Evolutionary conservation across 2,113 vertebrate genomes (phyloP).

Genomic region (Sander lucioperca): DNA sequence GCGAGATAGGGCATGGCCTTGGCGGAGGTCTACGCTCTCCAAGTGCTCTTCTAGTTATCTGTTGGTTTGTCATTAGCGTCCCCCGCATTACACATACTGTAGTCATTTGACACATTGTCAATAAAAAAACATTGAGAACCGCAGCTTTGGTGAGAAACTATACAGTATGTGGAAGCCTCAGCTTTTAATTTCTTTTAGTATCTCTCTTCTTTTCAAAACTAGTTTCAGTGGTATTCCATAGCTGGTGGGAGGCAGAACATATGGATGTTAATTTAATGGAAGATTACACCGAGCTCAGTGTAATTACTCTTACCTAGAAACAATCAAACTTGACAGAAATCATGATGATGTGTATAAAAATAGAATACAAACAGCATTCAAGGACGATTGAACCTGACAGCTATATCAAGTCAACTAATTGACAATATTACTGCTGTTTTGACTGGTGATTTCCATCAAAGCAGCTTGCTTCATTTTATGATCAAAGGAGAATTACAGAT

Average conservation of each 20-base stretch:
- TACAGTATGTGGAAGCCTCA: neutral
- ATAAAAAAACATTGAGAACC: neutral
- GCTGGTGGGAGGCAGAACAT: constrained; percentile 15
- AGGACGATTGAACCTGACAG: constrained; percentile 55
- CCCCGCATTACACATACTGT: neutral
- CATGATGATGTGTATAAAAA: constrained; percentile 25
- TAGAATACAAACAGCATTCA: constrained; percentile 15
- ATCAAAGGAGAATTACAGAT: constrained; percentile 3
- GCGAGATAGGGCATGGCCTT: no score
- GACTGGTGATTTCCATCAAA: constrained; percentile 11
- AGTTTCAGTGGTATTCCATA: neutral
- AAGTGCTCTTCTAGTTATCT: no score
- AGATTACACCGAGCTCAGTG: constrained; percentile 11
- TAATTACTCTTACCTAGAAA: constrained; percentile 41
- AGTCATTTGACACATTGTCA: neutral
- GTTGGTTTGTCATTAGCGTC: neutral
- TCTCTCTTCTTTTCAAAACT: neutral
- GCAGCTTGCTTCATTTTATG: neutral
- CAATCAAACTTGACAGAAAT: constrained; percentile 44
- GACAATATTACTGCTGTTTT: constrained; percentile 5
- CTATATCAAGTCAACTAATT: constrained; percentile 34
- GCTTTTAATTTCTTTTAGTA: neutral
- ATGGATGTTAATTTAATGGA: constrained; percentile 19
- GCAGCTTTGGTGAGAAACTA: neutral
- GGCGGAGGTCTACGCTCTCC: no score